Conservation (phyloP, 2,113 vertebrate species). For the Saccopteryx leptura region DNA sequence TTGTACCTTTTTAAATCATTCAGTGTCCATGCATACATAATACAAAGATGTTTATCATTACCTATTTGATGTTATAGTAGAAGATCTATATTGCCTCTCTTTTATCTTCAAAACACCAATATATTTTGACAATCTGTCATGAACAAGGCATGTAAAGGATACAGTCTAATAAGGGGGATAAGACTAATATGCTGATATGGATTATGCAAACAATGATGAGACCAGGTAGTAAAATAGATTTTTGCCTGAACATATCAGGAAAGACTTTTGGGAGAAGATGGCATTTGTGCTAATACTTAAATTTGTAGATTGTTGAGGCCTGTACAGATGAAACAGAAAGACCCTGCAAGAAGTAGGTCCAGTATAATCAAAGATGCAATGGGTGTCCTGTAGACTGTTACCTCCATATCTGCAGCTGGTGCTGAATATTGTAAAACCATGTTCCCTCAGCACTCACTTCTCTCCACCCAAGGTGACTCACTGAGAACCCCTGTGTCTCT, state of each 20-base stretch:
- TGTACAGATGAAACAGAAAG: not conserved
- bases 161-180: not conserved
- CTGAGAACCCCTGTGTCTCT: not conserved
- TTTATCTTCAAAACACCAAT: not conserved
- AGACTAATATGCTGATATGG: not conserved
- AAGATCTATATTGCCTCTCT: not conserved
- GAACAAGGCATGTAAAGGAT: not conserved
- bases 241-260: not conserved
- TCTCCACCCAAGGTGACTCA: not conserved
- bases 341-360: not conserved
- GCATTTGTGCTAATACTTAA: not conserved
- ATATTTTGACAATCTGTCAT: not conserved
- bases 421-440: not conserved
- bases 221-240: not conserved
- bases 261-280: not conserved
- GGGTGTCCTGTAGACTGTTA: not conserved
- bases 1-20: constrained; percentile 51
- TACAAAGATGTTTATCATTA: constrained; percentile 21
- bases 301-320: not conserved
- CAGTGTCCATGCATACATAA: constrained; percentile 37
- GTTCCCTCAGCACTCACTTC: not conserved
- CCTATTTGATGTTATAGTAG: constrained; percentile 23
- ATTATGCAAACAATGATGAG: not conserved
- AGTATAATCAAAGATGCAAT: not conserved
- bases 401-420: not conserved